Conservation (phyloP, 1,140 invertebrate species). For the Apis dorsata region DNA sequence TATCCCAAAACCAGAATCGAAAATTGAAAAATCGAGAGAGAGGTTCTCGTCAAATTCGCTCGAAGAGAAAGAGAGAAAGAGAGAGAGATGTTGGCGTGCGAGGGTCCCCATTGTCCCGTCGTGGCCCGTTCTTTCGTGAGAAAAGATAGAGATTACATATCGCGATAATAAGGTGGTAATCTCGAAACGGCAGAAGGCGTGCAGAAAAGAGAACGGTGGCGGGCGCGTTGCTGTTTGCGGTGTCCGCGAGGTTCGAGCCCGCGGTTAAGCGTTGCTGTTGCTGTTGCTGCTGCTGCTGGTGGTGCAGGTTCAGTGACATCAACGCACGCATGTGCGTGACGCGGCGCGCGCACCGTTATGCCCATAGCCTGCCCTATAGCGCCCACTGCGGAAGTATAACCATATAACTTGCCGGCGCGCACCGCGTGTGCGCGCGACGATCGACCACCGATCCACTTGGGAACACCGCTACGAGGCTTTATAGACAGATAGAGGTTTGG, state of each 20-base stretch:
- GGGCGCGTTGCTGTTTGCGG: constrained; percentile 35
- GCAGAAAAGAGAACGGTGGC: constrained; percentile 51
- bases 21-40: too few relatives aligned
- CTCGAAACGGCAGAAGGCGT: constrained; percentile 38
- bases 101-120: constrained; percentile 21
- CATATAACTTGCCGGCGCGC: constrained; percentile 59
- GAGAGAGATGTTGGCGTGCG: background rate
- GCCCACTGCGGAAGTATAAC: constrained; percentile 70
- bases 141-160: constrained; percentile 41
- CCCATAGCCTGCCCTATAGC: constrained; percentile 68
- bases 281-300: constrained; percentile 18
- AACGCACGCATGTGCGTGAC: constrained; percentile 75
- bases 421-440: constrained; percentile 52
- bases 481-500: too few relatives aligned
- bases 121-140: constrained; percentile 47
- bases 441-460: constrained; percentile 38
- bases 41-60: too few relatives aligned
- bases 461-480: too few relatives aligned
- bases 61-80: too few relatives aligned
- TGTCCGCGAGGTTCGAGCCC: constrained; percentile 2
- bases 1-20: too few relatives aligned
- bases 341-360: constrained; percentile 72
- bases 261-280: background rate
- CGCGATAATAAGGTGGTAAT: constrained; percentile 48
- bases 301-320: constrained; percentile 76